phyloP scores from a whole-genome alignment of 1,140 invertebrate genomes.

The Hormaphis cornu region DNA sequence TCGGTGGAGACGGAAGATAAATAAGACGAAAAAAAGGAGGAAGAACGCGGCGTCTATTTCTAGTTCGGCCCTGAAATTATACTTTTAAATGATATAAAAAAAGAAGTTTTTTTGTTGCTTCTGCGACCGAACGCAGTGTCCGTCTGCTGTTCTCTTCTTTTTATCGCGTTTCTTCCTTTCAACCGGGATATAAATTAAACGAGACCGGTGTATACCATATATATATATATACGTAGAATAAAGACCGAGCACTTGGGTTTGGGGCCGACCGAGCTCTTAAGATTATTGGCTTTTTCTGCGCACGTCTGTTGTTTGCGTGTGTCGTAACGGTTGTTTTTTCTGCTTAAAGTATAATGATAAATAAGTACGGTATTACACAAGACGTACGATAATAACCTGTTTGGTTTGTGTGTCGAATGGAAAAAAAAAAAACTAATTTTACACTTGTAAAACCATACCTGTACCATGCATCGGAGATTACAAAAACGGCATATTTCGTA shows the following conservation, averaged over 20 bases:
- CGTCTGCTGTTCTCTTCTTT: constrained; percentile 13
- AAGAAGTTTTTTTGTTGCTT: not conserved
- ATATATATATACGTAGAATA: no score
- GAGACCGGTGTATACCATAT: no score
- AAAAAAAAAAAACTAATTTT: no score
- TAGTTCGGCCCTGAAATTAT: constrained; percentile 29
- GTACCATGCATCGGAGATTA: no score
- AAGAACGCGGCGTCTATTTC: constrained; percentile 20
- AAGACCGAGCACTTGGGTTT: not conserved
- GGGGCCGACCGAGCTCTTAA: constrained; percentile 23
- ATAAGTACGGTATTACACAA: no score
- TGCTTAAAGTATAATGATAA: no score
- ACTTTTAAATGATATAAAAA: constrained; percentile 29
- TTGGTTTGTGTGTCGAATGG: no score
- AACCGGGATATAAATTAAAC: constrained; percentile 26
- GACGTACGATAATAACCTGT: no score
- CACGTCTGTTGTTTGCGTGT: not conserved
- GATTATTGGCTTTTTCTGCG: constrained; percentile 2
- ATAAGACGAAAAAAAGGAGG: constrained; percentile 24
- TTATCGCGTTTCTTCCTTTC: constrained; percentile 14
- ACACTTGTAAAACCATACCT: no score
- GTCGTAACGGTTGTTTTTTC: constrained; percentile 20
- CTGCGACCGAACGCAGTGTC: constrained; percentile 15
- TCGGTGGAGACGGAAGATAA: constrained; percentile 27
- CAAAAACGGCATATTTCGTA: no score